Evolutionary conservation across 2,797 vertebrate genomes (phyloP), one percentile per base, ranked within the genome.

Genomic region (Momotus momota): DNA sequence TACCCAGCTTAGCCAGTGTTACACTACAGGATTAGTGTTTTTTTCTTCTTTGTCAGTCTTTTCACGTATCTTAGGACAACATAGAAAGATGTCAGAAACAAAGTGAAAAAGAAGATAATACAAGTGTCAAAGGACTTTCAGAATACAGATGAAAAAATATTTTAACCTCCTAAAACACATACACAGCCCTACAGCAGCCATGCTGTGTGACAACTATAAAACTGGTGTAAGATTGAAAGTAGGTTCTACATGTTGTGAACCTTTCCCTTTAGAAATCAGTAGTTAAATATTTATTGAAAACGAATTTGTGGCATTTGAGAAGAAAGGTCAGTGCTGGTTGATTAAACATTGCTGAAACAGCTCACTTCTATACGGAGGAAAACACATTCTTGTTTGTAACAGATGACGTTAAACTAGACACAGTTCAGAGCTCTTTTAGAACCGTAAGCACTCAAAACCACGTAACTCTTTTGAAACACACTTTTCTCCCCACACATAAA

Each of bases 241-340:
- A 88, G 7, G 22, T 33, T 70, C 26, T 54, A 38, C 64, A 29
- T 45, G 14, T 81, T 94, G 49, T 95, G 81, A 96, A 93, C 93
- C 61, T 93, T 81, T 92, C 55, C 74, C 85, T 80, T 95, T 58
- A 72, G 94, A 95, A 93, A 88, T 45, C 88, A 83, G 67, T 95
- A 91, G 97, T 98, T 98, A 98, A 98, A 98, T 81, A 98, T 98
- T 97, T 94, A 96, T 96, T 94, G 88, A 93, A 97, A 97, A 96
- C 2, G 40, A 91, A 94, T 38, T 79, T 90, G 57, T 88, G 75
- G 26, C 64, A 25, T 81, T 93, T 77, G 15, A 86, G 94, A 94
- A 95, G 85, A 89, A 97, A 97, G 97, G 96, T 97, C 90, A 55
- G 35, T 57, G 25, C n/a, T 49, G 43, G 38, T 38, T 91, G 86